phyloP scores from a whole-genome alignment of 2,797 vertebrate species.

The Peromyscus melanophrys region DNA sequence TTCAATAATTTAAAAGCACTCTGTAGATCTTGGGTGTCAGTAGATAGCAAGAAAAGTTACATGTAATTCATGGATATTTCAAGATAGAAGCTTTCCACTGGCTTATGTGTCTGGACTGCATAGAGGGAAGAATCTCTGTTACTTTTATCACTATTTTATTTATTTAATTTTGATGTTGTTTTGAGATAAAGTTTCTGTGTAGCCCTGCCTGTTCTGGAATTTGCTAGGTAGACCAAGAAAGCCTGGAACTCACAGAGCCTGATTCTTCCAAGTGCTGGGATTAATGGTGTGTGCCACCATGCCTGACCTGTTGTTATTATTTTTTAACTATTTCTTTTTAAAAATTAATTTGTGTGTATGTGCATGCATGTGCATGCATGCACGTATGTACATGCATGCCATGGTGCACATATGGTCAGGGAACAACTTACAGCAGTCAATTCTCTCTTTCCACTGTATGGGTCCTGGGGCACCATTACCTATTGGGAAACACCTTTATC shows the following conservation, averaged over 20 bases:
- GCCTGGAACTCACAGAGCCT: background rate
- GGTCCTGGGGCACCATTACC: background rate
- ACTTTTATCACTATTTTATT: background rate
- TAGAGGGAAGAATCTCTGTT: background rate
- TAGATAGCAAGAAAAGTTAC: background rate
- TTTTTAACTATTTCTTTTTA: background rate
- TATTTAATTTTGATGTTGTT: background rate
- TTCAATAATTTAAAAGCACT: conserved; percentile 54
- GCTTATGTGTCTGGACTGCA: background rate
- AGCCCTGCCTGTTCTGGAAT: background rate
- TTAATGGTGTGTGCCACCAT: no score
- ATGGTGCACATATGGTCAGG: background rate
- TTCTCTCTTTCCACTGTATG: background rate
- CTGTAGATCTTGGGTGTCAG: background rate
- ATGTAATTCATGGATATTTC: background rate
- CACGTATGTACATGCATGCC: fast-evolving
- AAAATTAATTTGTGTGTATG: background rate
- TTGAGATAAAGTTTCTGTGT: background rate
- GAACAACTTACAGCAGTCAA: background rate
- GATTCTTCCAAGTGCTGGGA: background rate
- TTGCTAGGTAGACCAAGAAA: background rate
- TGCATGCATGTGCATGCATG: fast-evolving
- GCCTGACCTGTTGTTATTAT: background rate
- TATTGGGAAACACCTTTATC: background rate
- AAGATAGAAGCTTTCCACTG: background rate